A percentile compares a stretch with the other conserved stretches of the same genome.
Evolutionary conservation across 2,797 vertebrate species (phyloP).

Genomic region (Ateles fusciceps): DNA sequence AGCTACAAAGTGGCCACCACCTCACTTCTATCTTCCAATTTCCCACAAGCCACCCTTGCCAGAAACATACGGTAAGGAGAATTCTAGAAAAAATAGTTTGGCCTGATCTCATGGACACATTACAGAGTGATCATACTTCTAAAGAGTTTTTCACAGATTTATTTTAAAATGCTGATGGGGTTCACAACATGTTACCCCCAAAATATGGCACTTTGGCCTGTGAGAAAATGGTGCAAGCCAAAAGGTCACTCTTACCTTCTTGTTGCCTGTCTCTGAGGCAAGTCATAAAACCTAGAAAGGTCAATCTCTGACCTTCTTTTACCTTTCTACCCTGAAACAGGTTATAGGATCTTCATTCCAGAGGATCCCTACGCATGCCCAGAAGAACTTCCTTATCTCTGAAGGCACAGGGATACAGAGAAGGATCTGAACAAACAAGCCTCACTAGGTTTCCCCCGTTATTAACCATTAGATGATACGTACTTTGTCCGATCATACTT

Average conservation of each 20-base stretch:
- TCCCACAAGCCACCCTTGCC: background rate
- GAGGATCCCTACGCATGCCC: too few species aligned
- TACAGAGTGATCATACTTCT: background rate
- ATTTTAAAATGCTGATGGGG: background rate
- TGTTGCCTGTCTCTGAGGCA: too few species aligned
- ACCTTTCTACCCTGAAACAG: background rate
- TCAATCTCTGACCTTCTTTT: background rate
- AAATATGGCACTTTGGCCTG: background rate
- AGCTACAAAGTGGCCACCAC: too few species aligned
- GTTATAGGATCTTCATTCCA: background rate
- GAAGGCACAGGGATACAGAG: background rate
- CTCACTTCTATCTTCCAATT: background rate
- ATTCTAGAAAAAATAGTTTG: background rate
- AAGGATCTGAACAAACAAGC: background rate
- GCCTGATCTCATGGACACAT: background rate
- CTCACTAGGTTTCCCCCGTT: background rate
- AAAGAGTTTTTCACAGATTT: background rate
- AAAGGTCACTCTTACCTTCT: background rate
- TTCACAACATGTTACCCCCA: background rate
- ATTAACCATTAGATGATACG: background rate
- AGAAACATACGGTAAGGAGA: background rate
- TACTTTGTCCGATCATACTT: background rate
- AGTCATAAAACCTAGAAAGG: background rate
- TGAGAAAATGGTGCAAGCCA: background rate
- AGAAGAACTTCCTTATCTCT: background rate